phyloP scores from a whole-genome alignment of 2,888 invertebrate species.

The Parapristionchus giblindavisi region DNA sequence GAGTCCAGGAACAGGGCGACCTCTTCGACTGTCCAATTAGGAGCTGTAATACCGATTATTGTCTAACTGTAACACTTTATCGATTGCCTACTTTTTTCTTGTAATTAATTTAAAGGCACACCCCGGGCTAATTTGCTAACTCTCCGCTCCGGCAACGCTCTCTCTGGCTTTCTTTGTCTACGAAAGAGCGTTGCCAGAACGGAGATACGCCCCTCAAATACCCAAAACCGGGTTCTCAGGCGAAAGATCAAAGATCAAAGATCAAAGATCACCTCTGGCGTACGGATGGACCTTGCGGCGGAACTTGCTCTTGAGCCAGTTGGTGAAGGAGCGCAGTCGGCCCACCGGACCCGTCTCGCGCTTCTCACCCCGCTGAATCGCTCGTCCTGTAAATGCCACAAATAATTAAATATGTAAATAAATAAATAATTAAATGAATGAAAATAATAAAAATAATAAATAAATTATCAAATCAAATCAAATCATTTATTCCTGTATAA shows the following conservation, averaged over 20 bases:
- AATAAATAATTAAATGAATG: no score
- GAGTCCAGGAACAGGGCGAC: conserved; percentile 89
- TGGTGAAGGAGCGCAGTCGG: conserved; percentile 24
- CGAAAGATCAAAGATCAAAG: neutral
- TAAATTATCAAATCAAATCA: no score
- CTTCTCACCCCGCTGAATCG: conserved; percentile 35
- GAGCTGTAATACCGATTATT: conserved; percentile 46
- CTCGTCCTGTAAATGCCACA: conserved; percentile 12
- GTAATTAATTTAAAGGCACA: no score
- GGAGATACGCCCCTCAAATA: no score
- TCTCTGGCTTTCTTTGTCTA: no score
- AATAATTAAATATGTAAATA: neutral
- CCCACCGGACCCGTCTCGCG: conserved; percentile 30
- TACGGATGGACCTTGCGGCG: conserved; percentile 12
- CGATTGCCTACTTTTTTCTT: no score
- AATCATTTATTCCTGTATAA: no score
- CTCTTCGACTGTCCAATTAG: conserved; percentile 85
- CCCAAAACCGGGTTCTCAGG: no score
- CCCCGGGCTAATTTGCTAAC: no score
- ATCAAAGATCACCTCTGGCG: conserved; percentile 23
- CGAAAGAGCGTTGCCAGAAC: no score
- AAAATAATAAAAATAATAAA: neutral
- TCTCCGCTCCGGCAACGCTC: no score
- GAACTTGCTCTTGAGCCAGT: conserved; percentile 35
- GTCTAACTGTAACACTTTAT: no score